These are phyloP conservation scores for Salpingus planirostris DNA, from an alignment of 2,888 invertebrate genomes.

Conservation along the genomic window DNA sequence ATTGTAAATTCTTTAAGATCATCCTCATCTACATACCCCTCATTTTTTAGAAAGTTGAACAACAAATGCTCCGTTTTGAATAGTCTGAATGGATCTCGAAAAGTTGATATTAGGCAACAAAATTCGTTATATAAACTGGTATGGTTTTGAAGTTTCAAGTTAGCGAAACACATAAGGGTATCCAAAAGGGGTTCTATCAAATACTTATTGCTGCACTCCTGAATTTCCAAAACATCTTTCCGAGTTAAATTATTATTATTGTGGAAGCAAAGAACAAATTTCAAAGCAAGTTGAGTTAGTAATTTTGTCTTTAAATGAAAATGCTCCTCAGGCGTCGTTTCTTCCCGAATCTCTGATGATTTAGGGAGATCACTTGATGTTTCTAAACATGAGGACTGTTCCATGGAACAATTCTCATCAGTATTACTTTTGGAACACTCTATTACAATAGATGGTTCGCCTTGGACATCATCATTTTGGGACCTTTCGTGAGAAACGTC, in stretches of 20 bases:
- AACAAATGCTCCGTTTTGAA: background rate
- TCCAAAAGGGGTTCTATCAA: background rate
- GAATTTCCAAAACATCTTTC: constrained; percentile 1
- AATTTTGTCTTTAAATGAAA: background rate
- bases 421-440: background rate
- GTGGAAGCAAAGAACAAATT: background rate
- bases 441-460: too few relatives aligned
- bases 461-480: too few relatives aligned
- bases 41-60: background rate
- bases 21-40: background rate
- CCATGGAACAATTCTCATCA: background rate
- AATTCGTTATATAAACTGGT: background rate
- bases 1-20: background rate
- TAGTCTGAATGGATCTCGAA: background rate
- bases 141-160: background rate
- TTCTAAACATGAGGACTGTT: constrained; percentile 1
- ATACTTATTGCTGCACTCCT: background rate
- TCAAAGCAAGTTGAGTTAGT: background rate
- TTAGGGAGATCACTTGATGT: too few relatives aligned
- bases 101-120: background rate
- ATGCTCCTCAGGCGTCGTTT: background rate
- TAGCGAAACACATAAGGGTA: background rate
- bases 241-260: background rate
- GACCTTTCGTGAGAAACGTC: too few relatives aligned
- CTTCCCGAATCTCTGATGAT: background rate